Evolutionary conservation across 2,888 invertebrate genomes (phyloP).

Genomic region (Sphecodes monilicornis): DNA sequence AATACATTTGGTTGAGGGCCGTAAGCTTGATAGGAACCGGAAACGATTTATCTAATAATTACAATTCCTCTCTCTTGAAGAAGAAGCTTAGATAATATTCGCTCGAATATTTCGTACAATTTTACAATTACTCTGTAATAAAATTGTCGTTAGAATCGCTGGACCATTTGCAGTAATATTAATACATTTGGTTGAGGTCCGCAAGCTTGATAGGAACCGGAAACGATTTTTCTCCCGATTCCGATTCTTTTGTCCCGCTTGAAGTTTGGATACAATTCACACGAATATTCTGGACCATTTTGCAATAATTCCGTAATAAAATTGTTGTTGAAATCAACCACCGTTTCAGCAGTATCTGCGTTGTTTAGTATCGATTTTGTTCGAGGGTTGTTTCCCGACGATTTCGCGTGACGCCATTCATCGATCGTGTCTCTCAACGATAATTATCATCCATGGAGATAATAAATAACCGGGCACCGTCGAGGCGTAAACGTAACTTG

Average conservation of each 20-base stretch:
- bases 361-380: slow-evolving; percentile 12
- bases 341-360: slow-evolving; percentile 21
- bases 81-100: background rate
- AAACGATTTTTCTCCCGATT: too few species aligned
- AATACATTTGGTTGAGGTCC: too few species aligned
- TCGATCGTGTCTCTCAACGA: background rate
- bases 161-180: too few species aligned
- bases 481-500: background rate
- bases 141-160: too few species aligned
- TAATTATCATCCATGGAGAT: background rate
- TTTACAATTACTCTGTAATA: too few species aligned
- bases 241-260: too few species aligned
- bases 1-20: background rate
- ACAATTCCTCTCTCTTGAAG: background rate
- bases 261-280: too few species aligned
- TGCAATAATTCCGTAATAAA: background rate
- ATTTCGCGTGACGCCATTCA: slow-evolving; percentile 17
- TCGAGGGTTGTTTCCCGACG: background rate
- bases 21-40: background rate
- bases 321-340: background rate
- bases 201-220: too few species aligned
- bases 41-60: too few species aligned
- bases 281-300: too few species aligned
- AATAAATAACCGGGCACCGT: slow-evolving; percentile 4
- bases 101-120: too few species aligned